phyloP scores from a whole-genome alignment of 2,888 invertebrate genomes.

The Stictocephala bisonia region DNA sequence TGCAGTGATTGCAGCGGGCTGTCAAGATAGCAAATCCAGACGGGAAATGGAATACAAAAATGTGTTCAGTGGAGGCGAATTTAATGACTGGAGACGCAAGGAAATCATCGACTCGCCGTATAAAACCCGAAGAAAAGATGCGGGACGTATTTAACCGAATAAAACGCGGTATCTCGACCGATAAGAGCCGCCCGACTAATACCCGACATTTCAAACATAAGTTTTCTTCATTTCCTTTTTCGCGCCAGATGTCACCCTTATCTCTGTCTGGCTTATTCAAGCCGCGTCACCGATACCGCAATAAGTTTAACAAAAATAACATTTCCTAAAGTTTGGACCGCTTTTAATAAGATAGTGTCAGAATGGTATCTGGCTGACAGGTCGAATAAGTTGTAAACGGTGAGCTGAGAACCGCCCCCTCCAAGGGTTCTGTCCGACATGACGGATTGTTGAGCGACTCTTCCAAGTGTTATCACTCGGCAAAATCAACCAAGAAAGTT shows the following conservation, averaged over 20 bases:
- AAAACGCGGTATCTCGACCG: constrained; percentile 45
- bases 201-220: constrained; percentile 43
- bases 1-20: constrained; percentile 41
- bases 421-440: no score
- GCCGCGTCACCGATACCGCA: constrained; percentile 44
- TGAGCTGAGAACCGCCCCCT: no score
- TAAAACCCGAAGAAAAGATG: constrained; percentile 50
- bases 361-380: not conserved
- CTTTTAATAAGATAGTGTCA: constrained; percentile 50
- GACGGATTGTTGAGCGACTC: no score
- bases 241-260: constrained; percentile 47
- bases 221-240: constrained; percentile 52
- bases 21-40: constrained; percentile 50
- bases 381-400: no score
- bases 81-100: constrained; percentile 48
- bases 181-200: constrained; percentile 48
- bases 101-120: constrained; percentile 43
- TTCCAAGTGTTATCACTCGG: no score
- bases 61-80: constrained; percentile 47
- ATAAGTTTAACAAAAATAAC: constrained; percentile 50
- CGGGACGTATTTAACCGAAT: constrained; percentile 51
- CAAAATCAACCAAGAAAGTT: no score
- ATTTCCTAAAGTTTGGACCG: constrained; percentile 31
- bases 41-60: constrained; percentile 51
- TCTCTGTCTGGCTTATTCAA: constrained; percentile 47